Conservation (phyloP, 2,797 vertebrate genomes). For the Phaenicophaeus curvirostris region DNA sequence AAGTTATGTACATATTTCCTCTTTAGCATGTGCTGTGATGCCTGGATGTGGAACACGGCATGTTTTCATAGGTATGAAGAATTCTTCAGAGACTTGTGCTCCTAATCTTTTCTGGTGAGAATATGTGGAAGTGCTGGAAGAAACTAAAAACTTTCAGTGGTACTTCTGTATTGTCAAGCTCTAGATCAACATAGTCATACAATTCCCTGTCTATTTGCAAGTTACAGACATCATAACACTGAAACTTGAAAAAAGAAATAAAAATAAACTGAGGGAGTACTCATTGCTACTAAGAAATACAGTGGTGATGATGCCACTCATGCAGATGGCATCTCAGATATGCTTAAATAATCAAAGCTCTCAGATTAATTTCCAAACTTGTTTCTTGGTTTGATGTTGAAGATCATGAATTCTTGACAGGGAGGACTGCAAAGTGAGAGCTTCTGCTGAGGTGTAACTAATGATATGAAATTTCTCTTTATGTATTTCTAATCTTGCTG, state of each 20-base stretch:
- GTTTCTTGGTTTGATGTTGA: not conserved
- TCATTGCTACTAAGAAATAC: not conserved
- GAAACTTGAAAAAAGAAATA: not conserved
- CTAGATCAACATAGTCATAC: not conserved
- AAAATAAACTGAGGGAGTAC: not conserved
- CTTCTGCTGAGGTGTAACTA: not conserved
- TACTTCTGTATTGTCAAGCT: not conserved
- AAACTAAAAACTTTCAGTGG: not conserved
- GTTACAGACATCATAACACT: not conserved
- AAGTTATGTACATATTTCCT: not conserved
- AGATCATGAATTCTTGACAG: not conserved
- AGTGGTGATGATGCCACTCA: not conserved
- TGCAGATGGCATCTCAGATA: not conserved
- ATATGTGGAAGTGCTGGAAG: not conserved
- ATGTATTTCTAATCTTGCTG: not conserved
- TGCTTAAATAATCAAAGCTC: not conserved
- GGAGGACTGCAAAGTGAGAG: not conserved
- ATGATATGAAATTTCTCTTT: not conserved
- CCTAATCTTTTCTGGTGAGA: not conserved
- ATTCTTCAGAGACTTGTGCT: not conserved
- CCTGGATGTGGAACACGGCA: not conserved
- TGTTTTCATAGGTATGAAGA: not conserved
- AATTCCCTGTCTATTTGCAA: not conserved
- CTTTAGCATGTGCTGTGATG: rapidly evolving
- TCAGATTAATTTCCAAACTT: not conserved